These are phyloP conservation scores for Eretmocerus hayati DNA, from an alignment of 2,888 invertebrate species.

Conservation along the genomic window DNA sequence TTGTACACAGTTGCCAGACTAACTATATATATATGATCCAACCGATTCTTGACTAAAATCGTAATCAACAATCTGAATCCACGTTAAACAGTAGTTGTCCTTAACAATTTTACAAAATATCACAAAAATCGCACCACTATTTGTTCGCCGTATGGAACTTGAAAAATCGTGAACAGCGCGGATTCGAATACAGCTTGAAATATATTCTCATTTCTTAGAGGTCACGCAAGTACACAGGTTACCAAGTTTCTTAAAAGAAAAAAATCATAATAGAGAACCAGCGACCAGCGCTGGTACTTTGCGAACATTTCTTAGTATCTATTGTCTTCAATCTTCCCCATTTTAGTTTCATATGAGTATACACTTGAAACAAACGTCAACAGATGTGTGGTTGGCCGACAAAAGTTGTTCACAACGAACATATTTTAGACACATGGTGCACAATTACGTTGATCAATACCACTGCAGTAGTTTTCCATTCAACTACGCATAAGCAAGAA, in stretches of 20 bases:
- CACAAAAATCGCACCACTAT: constrained; percentile 46
- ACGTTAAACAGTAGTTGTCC: constrained; percentile 19
- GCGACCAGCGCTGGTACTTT: constrained; percentile 26
- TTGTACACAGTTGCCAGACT: constrained; percentile 5
- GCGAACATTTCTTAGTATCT: constrained; percentile 21
- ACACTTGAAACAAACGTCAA: constrained; percentile 16
- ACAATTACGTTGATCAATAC: constrained; percentile 12
- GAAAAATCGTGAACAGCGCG: constrained; percentile 25
- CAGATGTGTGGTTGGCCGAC: constrained; percentile 4
- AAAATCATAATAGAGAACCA: constrained; percentile 20
- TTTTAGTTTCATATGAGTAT: constrained; percentile 5
- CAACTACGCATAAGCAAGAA: constrained; percentile 11
- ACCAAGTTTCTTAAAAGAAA: too few species aligned
- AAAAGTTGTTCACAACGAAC: constrained; percentile 1
- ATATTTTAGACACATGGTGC: constrained; percentile 1
- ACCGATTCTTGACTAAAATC: constrained; percentile 18
- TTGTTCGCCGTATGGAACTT: constrained; percentile 40
- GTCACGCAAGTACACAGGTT: too few species aligned
- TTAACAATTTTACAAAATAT: constrained; percentile 43
- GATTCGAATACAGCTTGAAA: constrained; percentile 14
- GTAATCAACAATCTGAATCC: constrained; percentile 21
- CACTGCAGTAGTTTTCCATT: constrained; percentile 7
- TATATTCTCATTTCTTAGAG: too few species aligned
- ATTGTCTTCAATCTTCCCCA: constrained; percentile 23
- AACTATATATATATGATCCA: constrained; percentile 8